Conservation (phyloP, 2,888 invertebrate species). For the Taenaris catops region DNA sequence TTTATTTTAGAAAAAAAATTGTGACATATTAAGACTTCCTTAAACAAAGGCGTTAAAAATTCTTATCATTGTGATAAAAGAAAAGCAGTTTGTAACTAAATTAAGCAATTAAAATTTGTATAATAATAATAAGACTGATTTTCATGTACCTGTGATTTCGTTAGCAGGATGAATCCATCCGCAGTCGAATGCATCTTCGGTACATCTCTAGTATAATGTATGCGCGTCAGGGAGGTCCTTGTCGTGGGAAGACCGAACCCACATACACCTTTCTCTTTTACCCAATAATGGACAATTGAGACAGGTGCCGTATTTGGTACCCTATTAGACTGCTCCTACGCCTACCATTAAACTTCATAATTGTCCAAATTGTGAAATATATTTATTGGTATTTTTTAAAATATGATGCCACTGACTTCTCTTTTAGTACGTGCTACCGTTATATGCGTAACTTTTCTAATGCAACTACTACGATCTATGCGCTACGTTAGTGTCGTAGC, state of each 20-base stretch:
- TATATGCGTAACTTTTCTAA: slow-evolving; percentile 6
- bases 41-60: too few species aligned
- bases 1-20: too few species aligned
- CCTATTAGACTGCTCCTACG: slow-evolving; percentile 30
- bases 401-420: slow-evolving; percentile 4
- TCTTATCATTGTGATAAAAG: too few species aligned
- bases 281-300: slow-evolving; percentile 31
- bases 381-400: slow-evolving; percentile 4
- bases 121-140: too few species aligned
- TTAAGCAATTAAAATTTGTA: too few species aligned
- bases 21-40: too few species aligned
- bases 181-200: slow-evolving; percentile 3
- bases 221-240: slow-evolving; percentile 72
- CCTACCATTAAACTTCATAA: slow-evolving; percentile 22
- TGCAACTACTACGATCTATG: slow-evolving; percentile 9
- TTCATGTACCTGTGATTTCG: too few species aligned
- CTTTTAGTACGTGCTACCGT: neutral
- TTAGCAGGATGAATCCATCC: too few species aligned
- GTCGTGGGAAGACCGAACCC: slow-evolving; percentile 61
- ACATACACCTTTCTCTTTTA: slow-evolving; percentile 33
- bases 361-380: slow-evolving; percentile 17
- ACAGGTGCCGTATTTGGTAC: slow-evolving; percentile 32
- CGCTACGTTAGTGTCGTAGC: slow-evolving; percentile 22
- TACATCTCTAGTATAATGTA: slow-evolving; percentile 51
- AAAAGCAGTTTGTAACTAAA: too few species aligned